These are phyloP conservation scores for Troides oblongomaculatus DNA, from an alignment of 2,888 invertebrate species.

Conservation along the genomic window DNA sequence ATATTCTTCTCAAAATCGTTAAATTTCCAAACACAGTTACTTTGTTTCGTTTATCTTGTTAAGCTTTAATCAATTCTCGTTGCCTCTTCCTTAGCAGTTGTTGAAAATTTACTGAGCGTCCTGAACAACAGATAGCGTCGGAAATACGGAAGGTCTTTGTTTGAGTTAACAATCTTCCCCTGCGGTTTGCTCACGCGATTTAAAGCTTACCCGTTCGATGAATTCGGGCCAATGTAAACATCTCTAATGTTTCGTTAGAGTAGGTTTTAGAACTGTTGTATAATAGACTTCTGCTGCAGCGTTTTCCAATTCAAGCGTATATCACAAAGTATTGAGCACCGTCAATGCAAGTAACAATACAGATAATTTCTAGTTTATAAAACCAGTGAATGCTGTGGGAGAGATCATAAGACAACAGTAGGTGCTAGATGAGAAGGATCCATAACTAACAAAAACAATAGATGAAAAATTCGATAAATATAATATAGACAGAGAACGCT, in stretches of 20 bases:
- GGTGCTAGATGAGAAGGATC: no score
- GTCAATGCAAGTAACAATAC: no score
- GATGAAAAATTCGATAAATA: no score
- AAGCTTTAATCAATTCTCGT: slow-evolving; percentile 7
- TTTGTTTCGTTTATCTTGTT: slow-evolving; percentile 11
- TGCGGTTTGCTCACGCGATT: slow-evolving; percentile 20
- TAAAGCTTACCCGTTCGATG: slow-evolving; percentile 10
- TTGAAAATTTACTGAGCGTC: slow-evolving; percentile 17
- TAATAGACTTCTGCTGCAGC: background rate
- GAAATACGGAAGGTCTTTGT: slow-evolving; percentile 22
- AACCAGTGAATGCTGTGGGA: no score
- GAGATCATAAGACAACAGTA: no score
- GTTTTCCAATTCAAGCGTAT: no score
- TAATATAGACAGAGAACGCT: no score
- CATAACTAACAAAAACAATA: no score
- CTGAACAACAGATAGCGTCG: slow-evolving; percentile 6
- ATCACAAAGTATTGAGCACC: no score
- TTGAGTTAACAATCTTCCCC: slow-evolving; percentile 24
- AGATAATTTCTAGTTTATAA: no score
- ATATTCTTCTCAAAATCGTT: slow-evolving; percentile 5
- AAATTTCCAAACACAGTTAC: background rate
- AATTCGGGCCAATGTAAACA: slow-evolving; percentile 6
- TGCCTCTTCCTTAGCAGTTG: slow-evolving; percentile 9
- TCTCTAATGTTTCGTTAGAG: slow-evolving; percentile 2
- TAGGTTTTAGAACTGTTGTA: background rate